Evolutionary conservation across 1,140 invertebrate genomes (phyloP), one percentile per base, ranked within the genome.

Genomic region (Musca vetustissima): DNA sequence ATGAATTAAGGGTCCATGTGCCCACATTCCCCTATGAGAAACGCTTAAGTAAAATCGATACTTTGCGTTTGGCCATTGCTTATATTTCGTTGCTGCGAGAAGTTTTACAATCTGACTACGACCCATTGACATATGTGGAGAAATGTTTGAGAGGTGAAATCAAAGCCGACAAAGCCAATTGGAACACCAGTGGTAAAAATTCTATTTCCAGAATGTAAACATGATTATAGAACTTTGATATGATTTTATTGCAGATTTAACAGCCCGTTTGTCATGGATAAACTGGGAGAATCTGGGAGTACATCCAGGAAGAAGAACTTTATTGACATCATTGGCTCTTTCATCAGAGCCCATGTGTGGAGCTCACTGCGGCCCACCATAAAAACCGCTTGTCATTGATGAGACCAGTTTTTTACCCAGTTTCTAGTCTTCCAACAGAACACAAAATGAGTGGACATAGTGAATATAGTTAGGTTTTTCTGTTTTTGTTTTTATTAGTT

Each of bases 11-110:
- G 64, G 91, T 93, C 68, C 95, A 98, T 84, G 96, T 99, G 69
- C 97, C 97, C 32, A 99, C 97, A 52, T 99, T 99, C 84, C 97
- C 97, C 0, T 99, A 98, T 79, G 97, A 99, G 85, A 98, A 98
- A 82, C 86, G 97, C 4, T 86, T 99, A 2, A 97, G 95, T 70
- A 99, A 99, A 85, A 98, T 99, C 71, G 97, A 99, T 85, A 98
- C 97, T 0, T 85, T 99, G 1, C 88, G 96, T 3, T 84, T 99
- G 66, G 96, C 97, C 17, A 98, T 98, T 67, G 95, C 96, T 0
- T 99, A 99, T 83, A 99, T 99, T 66, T 94, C 95, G 1, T 85
- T 99, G 24, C 87, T 99, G 0, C 84, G 92, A 69, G 96, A 98
- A 83, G 90, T 98, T 2, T 84, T 98, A 19, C 89, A 90, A n/a